A percentile compares a stretch with the other conserved stretches of the same genome.
These are phyloP conservation scores for Pelecanus crispus DNA, from an alignment of 2,113 vertebrate species.

Conservation along the genomic window DNA sequence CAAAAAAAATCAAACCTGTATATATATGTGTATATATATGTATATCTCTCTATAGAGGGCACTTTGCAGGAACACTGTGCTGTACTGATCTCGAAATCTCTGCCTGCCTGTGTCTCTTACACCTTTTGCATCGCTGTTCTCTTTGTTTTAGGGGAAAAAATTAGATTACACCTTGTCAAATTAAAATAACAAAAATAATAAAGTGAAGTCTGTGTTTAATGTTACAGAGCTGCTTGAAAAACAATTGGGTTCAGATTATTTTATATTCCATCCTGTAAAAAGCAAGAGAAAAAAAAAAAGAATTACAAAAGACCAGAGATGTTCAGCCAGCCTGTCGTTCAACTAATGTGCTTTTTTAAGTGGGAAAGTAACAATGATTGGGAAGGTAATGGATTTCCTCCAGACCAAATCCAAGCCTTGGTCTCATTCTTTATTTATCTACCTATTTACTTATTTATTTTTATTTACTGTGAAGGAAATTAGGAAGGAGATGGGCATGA, in stretches of 20 bases:
- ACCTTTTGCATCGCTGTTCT: slow-evolving; percentile 70
- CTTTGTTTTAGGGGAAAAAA: slow-evolving; percentile 62
- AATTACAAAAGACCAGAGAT: slow-evolving; percentile 5
- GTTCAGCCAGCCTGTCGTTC: slow-evolving; percentile 72
- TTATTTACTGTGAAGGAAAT: slow-evolving; percentile 12
- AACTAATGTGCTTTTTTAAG: background rate
- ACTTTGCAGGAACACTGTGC: slow-evolving; percentile 89
- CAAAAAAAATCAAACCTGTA: background rate
- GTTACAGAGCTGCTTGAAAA: background rate
- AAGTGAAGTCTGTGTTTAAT: background rate
- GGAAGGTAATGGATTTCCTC: slow-evolving; percentile 40
- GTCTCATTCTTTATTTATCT: slow-evolving; percentile 29
- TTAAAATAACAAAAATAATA: background rate
- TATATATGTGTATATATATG: slow-evolving; percentile 30
- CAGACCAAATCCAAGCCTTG: slow-evolving; percentile 14
- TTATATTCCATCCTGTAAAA: background rate
- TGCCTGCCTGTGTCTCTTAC: slow-evolving; percentile 75
- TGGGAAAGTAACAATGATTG: background rate
- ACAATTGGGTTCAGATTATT: slow-evolving; percentile 12
- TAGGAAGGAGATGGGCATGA: slow-evolving; percentile 34
- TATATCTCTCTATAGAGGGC: slow-evolving; percentile 53
- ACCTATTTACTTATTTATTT: background rate
- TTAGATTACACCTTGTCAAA: slow-evolving; percentile 82
- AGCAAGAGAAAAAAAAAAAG: background rate
- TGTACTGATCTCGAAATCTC: slow-evolving; percentile 67